phyloP scores from a whole-genome alignment of 2,113 vertebrate species.

The Myotis lucifugus region DNA sequence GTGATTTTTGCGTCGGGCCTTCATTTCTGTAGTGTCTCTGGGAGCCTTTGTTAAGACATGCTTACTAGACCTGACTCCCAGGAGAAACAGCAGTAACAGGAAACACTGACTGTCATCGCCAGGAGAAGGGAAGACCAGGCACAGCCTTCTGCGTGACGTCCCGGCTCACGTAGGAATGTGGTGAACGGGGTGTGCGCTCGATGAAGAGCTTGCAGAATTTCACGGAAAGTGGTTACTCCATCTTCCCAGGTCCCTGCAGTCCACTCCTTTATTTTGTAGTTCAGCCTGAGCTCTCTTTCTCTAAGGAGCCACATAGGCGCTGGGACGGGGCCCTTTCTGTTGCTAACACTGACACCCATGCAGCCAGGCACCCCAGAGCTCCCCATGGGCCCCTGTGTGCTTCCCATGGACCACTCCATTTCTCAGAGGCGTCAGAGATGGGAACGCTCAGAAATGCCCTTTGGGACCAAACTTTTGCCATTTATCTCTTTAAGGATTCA shows the following conservation, averaged over 20 bases:
- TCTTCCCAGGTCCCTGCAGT: neutral
- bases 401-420: neutral
- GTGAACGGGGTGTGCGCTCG: neutral
- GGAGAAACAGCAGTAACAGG: neutral
- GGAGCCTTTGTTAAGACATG: conserved; percentile 20
- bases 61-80: neutral
- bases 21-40: neutral
- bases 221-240: neutral
- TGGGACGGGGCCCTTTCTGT: neutral
- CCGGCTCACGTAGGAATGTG: neutral
- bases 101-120: neutral
- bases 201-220: neutral
- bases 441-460: neutral
- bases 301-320: neutral
- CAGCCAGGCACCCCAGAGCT: fast-evolving
- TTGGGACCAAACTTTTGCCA: neutral
- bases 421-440: neutral
- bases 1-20: neutral
- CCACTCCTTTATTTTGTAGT: neutral
- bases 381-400: fast-evolving
- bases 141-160: neutral
- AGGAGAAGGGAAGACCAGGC: neutral
- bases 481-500: neutral
- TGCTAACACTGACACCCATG: neutral
- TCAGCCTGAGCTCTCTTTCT: neutral